These are phyloP conservation scores for Meteorus sp. DNA, from an alignment of 1,140 invertebrate species.

Conservation along the genomic window DNA sequence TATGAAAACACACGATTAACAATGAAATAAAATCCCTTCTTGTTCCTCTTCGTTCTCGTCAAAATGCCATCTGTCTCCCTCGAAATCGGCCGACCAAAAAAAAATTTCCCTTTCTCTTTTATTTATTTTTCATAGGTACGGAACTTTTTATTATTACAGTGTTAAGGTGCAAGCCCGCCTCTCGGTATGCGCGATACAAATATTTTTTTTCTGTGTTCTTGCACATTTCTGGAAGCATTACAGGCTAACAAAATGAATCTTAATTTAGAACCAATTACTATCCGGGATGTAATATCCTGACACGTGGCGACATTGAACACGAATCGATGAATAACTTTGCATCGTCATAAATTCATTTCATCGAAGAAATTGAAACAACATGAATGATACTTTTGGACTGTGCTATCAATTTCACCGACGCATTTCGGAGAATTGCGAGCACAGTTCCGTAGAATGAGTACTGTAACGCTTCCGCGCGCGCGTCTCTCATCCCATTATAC, in stretches of 20 bases:
- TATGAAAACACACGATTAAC: too few species aligned
- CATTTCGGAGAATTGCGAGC: slow-evolving; percentile 45
- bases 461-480: slow-evolving; percentile 41
- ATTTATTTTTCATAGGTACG: slow-evolving; percentile 56
- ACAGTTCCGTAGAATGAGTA: slow-evolving; percentile 17
- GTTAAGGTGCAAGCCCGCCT: slow-evolving; percentile 48
- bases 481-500: slow-evolving; percentile 36
- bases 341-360: too few species aligned
- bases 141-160: slow-evolving; percentile 52
- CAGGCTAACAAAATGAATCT: neutral
- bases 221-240: neutral
- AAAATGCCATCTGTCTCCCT: neutral
- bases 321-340: too few species aligned
- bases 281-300: too few species aligned
- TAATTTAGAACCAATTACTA: too few species aligned
- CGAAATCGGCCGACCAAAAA: slow-evolving; percentile 52
- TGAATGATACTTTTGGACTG: too few species aligned
- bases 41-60: neutral
- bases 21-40: slow-evolving; percentile 4
- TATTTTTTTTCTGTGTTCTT: slow-evolving; percentile 8
- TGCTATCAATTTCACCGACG: slow-evolving; percentile 44
- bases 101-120: slow-evolving; percentile 50
- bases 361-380: too few species aligned
- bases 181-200: slow-evolving; percentile 48
- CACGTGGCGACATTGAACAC: too few species aligned